These are phyloP conservation scores for Bactericera cockerelli DNA, from an alignment of 1,140 invertebrate species.

Conservation along the genomic window DNA sequence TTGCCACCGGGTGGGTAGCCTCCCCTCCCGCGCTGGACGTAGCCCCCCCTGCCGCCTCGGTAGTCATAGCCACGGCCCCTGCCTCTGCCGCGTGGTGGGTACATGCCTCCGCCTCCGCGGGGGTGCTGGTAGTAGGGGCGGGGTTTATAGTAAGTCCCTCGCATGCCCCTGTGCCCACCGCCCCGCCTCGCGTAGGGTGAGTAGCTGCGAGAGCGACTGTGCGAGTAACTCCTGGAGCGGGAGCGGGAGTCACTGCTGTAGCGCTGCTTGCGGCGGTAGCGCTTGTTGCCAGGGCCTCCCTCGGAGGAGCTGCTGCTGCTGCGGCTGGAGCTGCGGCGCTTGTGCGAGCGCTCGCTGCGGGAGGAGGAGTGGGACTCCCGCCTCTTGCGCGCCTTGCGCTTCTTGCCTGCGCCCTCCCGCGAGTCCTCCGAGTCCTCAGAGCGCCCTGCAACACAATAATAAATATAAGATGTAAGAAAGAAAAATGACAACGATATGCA, in stretches of 20 bases:
- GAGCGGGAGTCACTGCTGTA: constrained; percentile 1
- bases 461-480: too few relatives aligned
- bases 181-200: constrained; percentile 14
- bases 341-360: background rate
- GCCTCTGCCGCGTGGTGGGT: constrained; percentile 11
- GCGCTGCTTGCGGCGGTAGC: background rate
- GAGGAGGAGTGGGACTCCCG: background rate
- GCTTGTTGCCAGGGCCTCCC: background rate
- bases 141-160: constrained; percentile 19
- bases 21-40: constrained; percentile 8
- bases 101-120: constrained; percentile 13
- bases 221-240: constrained; percentile 12
- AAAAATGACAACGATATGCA: too few relatives aligned
- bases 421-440: too few relatives aligned
- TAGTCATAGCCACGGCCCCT: constrained; percentile 12
- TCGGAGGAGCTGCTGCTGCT: background rate
- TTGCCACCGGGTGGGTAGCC: constrained; percentile 12
- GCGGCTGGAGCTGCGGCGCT: background rate
- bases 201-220: constrained; percentile 12
- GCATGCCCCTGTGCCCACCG: constrained; percentile 4
- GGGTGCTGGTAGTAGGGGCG: constrained; percentile 15
- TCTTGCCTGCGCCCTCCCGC: too few relatives aligned
- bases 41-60: constrained; percentile 13
- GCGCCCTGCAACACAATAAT: too few relatives aligned
- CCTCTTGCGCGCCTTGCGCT: too few relatives aligned